Evolutionary conservation across 2,888 invertebrate genomes (phyloP), one percentile per base, ranked within the genome.

Genomic region (Stenodera caucasica): DNA sequence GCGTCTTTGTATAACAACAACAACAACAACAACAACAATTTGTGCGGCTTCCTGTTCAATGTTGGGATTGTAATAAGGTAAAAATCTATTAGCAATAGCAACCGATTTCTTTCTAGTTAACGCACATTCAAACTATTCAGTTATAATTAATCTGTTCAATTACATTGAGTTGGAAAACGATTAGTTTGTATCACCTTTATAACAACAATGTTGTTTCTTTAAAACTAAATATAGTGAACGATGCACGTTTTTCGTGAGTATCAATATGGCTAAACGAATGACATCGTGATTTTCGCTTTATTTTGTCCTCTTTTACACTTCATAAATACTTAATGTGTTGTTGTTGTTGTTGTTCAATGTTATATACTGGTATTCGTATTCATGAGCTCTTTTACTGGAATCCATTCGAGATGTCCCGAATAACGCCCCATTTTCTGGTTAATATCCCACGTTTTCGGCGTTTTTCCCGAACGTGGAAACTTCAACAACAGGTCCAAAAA

Each of bases 241-340:
- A 70, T 71, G 72, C 77, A 76, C 76, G 76, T 69, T 76, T 69
- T 72, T 76, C 78, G 76, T 77, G 77, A 75, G 72, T 66, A 74
- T 70, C 71, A 69, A 70, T 72, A 70, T 72, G 66, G 21, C 21
- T 61, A 55, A 67, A 71, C 70, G 73, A 75, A 76, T 78, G 77
- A 77, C 77, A 76, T 78, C 77, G 78, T 78, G 77, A 72, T 75
- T 75, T 73, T 70, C 70, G 66, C 69, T 73, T 73, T 72, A 72
- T 72, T 74, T 75, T 72, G 71, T 73, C 68, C 70, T 72, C 69
- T 75, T 63, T 75, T 76, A 72, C 77, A 77, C 77, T 74, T 76
- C 76, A 76, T 76, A 77, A 77, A 77, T 75, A 74, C 70, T 73
- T 75, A 75, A 76, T 75, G 72, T 70, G 68, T 73, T 71, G 72